Conservation (phyloP, 2,797 vertebrate genomes). For the Coranthus polyacanthus region DNA sequence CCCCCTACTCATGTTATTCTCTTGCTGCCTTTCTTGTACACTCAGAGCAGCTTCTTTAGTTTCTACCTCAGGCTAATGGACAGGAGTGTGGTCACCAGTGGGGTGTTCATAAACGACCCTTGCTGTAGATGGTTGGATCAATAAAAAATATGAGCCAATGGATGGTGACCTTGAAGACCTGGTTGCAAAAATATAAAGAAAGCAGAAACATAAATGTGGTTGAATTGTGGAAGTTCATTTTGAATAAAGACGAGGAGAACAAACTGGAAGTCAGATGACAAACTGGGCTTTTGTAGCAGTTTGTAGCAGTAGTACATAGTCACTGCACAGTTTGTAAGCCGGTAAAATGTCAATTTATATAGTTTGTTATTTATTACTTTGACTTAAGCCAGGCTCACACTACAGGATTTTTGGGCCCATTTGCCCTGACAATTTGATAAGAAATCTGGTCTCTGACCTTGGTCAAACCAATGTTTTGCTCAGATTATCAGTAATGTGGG, state of each 20-base stretch:
- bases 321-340: no score
- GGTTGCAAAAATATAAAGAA: background rate
- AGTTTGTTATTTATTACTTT: no score
- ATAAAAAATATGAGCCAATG: background rate
- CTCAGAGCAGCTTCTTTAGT: slow-evolving; percentile 2
- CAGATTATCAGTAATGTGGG: no score
- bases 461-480: no score
- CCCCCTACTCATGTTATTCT: slow-evolving; percentile 17
- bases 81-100: background rate
- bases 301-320: no score
- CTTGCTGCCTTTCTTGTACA: slow-evolving; percentile 20
- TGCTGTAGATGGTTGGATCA: background rate
- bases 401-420: no score
- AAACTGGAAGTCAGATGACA: background rate
- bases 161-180: background rate
- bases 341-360: no score
- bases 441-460: no score
- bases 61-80: slow-evolving; percentile 20
- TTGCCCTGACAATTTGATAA: no score
- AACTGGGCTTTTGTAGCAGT: no score
- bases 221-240: background rate
- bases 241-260: no score
- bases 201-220: background rate
- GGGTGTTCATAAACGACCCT: slow-evolving; percentile 18
- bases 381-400: no score